These are phyloP conservation scores for Synchiropus splendidus DNA, from an alignment of 2,113 vertebrate genomes.

Conservation along the genomic window DNA sequence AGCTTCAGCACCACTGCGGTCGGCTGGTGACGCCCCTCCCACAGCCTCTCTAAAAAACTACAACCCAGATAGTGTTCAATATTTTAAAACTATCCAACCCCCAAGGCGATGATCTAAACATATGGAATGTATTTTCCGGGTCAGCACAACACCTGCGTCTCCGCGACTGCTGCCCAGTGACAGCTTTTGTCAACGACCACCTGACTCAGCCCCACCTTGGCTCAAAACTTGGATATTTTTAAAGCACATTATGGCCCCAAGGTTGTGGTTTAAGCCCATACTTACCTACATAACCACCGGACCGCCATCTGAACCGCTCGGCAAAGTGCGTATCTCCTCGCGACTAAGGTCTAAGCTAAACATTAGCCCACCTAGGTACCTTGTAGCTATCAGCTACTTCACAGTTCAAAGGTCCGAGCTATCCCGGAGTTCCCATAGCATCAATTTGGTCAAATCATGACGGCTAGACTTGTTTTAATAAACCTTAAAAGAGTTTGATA, in stretches of 20 bases:
- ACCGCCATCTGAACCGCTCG: constrained; percentile 60
- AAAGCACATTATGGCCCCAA: not conserved
- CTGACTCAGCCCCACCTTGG: constrained; percentile 49
- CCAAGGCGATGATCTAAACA: too few relatives aligned
- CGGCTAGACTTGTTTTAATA: too few relatives aligned
- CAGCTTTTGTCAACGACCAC: constrained; percentile 21
- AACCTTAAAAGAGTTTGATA: too few relatives aligned
- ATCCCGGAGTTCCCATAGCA: constrained; percentile 27
- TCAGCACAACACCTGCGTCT: too few relatives aligned
- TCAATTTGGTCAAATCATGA: too few relatives aligned
- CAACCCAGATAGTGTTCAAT: too few relatives aligned
- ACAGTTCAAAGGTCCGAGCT: constrained; percentile 11
- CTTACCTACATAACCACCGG: constrained; percentile 74
- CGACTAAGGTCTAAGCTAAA: constrained; percentile 28
- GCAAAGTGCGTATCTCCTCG: constrained; percentile 6
- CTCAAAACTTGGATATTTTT: not conserved
- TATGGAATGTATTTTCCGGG: too few relatives aligned
- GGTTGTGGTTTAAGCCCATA: too few relatives aligned
- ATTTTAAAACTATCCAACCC: not conserved
- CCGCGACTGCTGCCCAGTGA: too few relatives aligned
- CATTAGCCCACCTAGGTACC: constrained; percentile 32
- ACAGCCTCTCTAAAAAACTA: constrained; percentile 1
- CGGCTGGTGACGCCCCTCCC: constrained; percentile 5
- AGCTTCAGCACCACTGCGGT: constrained; percentile 4
- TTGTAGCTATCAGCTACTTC: not conserved